These are phyloP conservation scores for Phoronis australis DNA, from an alignment of 2,888 invertebrate species.

Conservation along the genomic window DNA sequence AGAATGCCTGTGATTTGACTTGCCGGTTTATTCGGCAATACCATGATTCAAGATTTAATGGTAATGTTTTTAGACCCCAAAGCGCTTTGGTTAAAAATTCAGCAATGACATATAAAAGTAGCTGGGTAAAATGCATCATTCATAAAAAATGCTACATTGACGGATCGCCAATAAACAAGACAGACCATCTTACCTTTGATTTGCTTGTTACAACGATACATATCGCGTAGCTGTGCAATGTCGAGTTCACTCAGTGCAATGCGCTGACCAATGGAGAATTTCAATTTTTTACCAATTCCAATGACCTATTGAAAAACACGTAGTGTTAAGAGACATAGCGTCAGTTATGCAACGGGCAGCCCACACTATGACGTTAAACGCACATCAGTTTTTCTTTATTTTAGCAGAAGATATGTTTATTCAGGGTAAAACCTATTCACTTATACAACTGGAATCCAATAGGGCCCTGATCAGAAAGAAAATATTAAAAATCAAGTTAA, in stretches of 20 bases:
- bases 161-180: background rate
- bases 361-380: background rate
- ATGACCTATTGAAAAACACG: constrained; percentile 27
- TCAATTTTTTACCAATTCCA: constrained; percentile 32
- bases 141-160: too few relatives aligned
- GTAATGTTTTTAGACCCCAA: too few relatives aligned
- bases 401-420: background rate
- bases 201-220: constrained; percentile 41
- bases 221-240: constrained; percentile 39
- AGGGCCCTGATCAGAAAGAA: too few relatives aligned
- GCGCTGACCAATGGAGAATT: constrained; percentile 37
- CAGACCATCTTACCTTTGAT: constrained; percentile 17
- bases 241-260: constrained; percentile 37
- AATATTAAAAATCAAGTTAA: background rate
- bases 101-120: too few relatives aligned
- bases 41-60: too few relatives aligned
- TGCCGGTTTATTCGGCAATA: too few relatives aligned
- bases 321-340: background rate
- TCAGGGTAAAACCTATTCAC: too few relatives aligned
- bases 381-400: background rate
- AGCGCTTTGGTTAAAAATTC: too few relatives aligned
- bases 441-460: background rate
- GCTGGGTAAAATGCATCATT: too few relatives aligned
- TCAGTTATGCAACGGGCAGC: background rate
- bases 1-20: too few relatives aligned